These are phyloP conservation scores for Serilophus lunatus DNA, from an alignment of 2,113 vertebrate genomes.

Conservation along the genomic window DNA sequence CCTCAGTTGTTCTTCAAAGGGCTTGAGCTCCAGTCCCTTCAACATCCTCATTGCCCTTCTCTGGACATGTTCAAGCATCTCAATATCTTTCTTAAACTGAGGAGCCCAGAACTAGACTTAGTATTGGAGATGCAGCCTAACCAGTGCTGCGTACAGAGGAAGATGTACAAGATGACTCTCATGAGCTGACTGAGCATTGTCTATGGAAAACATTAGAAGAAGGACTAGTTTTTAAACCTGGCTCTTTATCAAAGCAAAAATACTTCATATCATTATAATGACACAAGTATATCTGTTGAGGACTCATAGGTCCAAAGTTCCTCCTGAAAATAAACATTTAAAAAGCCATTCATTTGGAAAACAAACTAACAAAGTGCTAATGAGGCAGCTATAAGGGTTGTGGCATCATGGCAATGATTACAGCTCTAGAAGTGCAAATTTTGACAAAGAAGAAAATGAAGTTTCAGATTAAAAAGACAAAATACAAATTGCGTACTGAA, in stretches of 20 bases:
- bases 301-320: not conserved
- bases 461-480: not conserved
- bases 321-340: not conserved
- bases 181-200: not conserved
- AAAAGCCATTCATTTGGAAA: not conserved
- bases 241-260: not conserved
- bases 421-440: not conserved
- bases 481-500: not conserved
- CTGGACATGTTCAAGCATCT: too few species aligned
- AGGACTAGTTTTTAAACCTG: not conserved
- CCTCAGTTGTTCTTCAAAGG: too few species aligned
- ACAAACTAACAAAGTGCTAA: not conserved
- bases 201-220: not conserved
- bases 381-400: not conserved
- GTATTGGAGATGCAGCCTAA: too few species aligned
- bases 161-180: rapidly evolving
- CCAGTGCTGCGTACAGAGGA: too few species aligned
- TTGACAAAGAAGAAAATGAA: not conserved
- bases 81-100: too few species aligned
- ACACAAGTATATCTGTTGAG: not conserved
- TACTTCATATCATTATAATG: not conserved
- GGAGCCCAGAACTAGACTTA: too few species aligned
- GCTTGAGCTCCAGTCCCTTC: too few species aligned
- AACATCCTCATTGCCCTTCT: too few species aligned
- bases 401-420: not conserved